Evolutionary conservation across 2,113 vertebrate species (phyloP), one percentile per base, ranked within the genome.

Genomic region (Scytalopus superciliaris): DNA sequence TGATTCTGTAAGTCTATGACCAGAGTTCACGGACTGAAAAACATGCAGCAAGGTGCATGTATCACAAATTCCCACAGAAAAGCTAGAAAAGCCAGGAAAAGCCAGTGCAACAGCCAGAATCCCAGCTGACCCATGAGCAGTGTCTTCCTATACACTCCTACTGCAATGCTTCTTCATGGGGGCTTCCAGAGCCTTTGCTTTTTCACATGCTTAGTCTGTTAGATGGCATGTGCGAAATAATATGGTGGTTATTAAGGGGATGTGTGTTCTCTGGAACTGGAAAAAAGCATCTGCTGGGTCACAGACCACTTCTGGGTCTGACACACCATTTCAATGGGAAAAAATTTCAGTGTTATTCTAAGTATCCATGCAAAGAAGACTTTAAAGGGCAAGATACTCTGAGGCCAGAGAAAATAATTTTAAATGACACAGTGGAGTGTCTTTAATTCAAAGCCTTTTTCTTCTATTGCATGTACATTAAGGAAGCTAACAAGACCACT

Each of bases 381-480:
- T 30, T 85, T 45, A 73, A 93, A 85, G 57, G 37, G 79, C 80
- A 85, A 69, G 63, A n/a, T 74, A 28, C 35, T 86, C 10, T 23
- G 49, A 92, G 44, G 39, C 44, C 63, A 91, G 91, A 93, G 57
- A 91, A 89, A 91, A 92, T 82, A 66, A 55, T 89, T 93, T 89
- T 42, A 91, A 69, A 78, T 56, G 16, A 49, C 27, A 66, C 37
- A 31, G 28, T 22, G 13, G 16, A 87, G 39, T 70, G 49, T 81
- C 92, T 82, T 87, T 82, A 74, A 78, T 86, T 82, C 40, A 78
- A 67, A 90, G 19, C 5, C 37, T 59, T 63, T 77, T 76, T 45
- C 30, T 89, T 84, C 49, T 82, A 28, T 67, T 84, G 42, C 37
- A 25, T 16, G 6, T 50, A 55, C 10, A 24, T 81, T 84, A 86